phyloP scores from a whole-genome alignment of 2,797 vertebrate genomes.

The Helostoma temminkii region DNA sequence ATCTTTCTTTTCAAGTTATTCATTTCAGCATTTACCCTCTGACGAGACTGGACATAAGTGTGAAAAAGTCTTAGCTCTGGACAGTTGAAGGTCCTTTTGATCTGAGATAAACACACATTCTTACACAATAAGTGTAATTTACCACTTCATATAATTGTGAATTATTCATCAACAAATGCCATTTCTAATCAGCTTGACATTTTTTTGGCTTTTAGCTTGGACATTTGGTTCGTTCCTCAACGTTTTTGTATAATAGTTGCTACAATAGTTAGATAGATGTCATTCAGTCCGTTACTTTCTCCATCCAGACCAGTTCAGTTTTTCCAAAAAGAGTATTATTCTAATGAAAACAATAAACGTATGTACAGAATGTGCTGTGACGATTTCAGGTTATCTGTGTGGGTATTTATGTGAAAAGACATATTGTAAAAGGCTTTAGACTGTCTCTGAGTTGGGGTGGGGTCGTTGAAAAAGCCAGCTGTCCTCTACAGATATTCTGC shows the following conservation, averaged over 20 bases:
- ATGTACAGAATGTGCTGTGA: neutral
- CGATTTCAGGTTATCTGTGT: neutral
- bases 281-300: no score
- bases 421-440: no score
- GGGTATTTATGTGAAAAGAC: constrained; percentile 15
- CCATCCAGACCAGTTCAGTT: neutral
- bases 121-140: neutral
- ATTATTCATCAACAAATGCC: no score
- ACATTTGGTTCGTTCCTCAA: no score
- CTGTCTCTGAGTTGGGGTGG: constrained; percentile 27
- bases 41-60: constrained; percentile 6
- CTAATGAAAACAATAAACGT: neutral
- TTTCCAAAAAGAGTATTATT: neutral
- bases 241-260: neutral
- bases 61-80: no score
- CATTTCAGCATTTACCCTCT: neutral
- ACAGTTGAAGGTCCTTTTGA: no score
- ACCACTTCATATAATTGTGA: no score
- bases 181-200: neutral
- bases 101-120: no score
- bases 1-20: constrained; percentile 24
- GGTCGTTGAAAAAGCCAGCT: constrained; percentile 31
- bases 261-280: neutral
- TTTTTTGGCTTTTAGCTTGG: no score
- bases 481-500: constrained; percentile 30